These are phyloP conservation scores for Echinarachnius parma DNA, from an alignment of 53 echinoderm and acorn worm genomes.

Conservation along the genomic window DNA sequence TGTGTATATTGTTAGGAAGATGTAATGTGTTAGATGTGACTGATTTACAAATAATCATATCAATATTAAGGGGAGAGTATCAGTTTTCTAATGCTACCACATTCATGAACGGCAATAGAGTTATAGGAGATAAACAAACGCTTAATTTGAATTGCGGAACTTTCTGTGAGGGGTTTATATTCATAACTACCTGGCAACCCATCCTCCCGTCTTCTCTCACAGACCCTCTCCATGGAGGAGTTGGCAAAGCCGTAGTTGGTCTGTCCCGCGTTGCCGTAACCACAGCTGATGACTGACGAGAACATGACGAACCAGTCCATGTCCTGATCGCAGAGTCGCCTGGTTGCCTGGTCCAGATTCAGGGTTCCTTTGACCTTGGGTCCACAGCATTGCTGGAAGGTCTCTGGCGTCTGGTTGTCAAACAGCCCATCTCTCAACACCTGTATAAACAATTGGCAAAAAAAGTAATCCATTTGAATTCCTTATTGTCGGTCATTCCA, in stretches of 20 bases:
- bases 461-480: no score
- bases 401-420: slow-evolving; percentile 64
- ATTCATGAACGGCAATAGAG: no score
- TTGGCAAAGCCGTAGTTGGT: slow-evolving; percentile 79
- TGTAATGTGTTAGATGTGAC: no score
- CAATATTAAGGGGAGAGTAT: no score
- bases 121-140: no score
- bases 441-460: no score
- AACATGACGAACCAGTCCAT: slow-evolving; percentile 89
- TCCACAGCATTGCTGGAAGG: slow-evolving; percentile 48
- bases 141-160: no score
- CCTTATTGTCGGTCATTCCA: no score
- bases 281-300: slow-evolving; percentile 79
- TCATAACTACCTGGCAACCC: slow-evolving; percentile 71
- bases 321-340: slow-evolving; percentile 51
- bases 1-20: no score
- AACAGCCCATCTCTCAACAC: slow-evolving; percentile 65
- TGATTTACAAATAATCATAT: no score
- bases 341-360: slow-evolving; percentile 61
- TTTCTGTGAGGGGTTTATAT: no score
- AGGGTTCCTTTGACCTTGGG: slow-evolving; percentile 64
- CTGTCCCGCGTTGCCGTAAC: slow-evolving; percentile 76
- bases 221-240: slow-evolving; percentile 76
- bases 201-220: slow-evolving; percentile 64
- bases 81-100: no score